These are phyloP conservation scores for Mastomys coucha DNA, from an alignment of 2,113 vertebrate genomes.

Conservation along the genomic window DNA sequence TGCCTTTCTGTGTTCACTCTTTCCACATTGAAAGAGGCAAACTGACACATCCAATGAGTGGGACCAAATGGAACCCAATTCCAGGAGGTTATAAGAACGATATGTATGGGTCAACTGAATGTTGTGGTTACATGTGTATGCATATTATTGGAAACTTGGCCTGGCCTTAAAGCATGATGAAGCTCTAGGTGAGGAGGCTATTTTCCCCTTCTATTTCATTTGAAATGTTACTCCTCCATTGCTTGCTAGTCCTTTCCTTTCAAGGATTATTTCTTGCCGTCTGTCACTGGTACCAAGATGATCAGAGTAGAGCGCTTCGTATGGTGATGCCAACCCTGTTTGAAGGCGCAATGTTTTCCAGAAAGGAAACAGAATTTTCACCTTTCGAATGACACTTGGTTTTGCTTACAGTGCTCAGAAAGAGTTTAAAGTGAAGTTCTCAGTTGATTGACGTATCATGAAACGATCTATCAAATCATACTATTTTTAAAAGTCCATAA, in stretches of 20 bases:
- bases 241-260: not conserved
- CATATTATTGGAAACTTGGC: not conserved
- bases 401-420: not conserved
- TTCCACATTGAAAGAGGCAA: not conserved
- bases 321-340: not conserved
- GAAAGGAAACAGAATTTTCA: conserved; percentile 1
- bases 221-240: not conserved
- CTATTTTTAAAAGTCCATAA: not conserved
- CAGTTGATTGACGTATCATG: not conserved
- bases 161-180: not conserved
- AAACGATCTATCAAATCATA: not conserved
- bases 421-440: not conserved
- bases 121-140: not conserved
- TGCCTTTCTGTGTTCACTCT: not conserved
- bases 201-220: not conserved
- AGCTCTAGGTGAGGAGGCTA: not conserved
- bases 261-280: not conserved
- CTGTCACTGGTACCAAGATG: not conserved
- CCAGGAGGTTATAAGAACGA: not conserved
- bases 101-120: not conserved
- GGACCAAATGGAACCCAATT: not conserved
- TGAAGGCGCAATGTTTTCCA: not conserved
- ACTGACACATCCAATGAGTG: not conserved
- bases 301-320: not conserved
- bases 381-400: not conserved